Evolutionary conservation across 2,888 invertebrate species (phyloP).

Genomic region (Heliconius aoede): DNA sequence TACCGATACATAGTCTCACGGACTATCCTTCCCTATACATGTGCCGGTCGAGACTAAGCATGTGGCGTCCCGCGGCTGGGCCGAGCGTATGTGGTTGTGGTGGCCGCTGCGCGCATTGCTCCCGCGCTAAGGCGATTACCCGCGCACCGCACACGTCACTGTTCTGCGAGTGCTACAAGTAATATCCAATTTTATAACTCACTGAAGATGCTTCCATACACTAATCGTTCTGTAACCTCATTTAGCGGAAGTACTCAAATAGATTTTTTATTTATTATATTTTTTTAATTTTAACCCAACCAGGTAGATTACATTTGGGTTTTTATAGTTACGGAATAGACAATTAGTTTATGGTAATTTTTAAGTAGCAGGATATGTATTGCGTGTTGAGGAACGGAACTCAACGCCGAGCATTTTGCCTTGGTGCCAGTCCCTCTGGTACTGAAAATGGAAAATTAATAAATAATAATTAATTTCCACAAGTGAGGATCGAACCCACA

Average conservation of each 20-base stretch:
- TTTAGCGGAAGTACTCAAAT: conserved; percentile 56
- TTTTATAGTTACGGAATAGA: not conserved
- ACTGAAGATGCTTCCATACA: conserved; percentile 55
- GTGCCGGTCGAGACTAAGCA: conserved; percentile 45
- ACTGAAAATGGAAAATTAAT: no score
- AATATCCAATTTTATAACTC: conserved; percentile 60
- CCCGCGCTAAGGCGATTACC: conserved; percentile 71
- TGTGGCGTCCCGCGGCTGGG: conserved; percentile 68
- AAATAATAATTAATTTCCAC: no score
- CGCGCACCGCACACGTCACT: conserved; percentile 69
- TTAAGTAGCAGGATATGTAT: no score
- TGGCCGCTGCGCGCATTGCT: conserved; percentile 54
- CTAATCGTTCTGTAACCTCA: conserved; percentile 54
- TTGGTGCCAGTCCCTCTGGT: no score
- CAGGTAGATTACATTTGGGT: not conserved
- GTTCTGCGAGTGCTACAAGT: conserved; percentile 64
- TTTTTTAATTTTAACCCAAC: not conserved
- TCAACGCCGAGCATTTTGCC: no score
- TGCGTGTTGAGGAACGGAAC: no score
- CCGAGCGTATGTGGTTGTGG: conserved; percentile 57
- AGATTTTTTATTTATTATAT: conserved; percentile 43
- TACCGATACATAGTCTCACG: conserved; percentile 39
- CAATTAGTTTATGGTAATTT: not conserved
- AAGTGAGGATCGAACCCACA: no score
- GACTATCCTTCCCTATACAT: conserved; percentile 27